phyloP scores from a whole-genome alignment of 2,113 vertebrate species.

The Rhinolophus sinicus region DNA sequence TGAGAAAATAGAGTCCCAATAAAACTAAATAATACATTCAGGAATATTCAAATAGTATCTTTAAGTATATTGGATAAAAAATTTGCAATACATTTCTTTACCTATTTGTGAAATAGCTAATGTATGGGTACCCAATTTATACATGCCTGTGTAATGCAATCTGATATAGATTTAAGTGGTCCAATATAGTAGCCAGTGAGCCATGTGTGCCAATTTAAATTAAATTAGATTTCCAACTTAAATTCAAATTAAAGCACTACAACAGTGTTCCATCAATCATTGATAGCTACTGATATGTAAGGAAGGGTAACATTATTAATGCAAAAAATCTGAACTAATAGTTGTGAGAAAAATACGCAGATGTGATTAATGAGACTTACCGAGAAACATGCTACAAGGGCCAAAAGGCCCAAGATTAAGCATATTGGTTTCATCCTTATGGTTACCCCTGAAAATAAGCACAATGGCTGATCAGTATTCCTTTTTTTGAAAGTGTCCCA shows the following conservation, averaged over 20 bases:
- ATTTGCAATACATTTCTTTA: neutral
- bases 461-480: neutral
- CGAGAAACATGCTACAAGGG: neutral
- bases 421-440: constrained; percentile 29
- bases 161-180: neutral
- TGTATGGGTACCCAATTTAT: neutral
- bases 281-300: neutral
- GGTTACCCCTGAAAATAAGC: constrained; percentile 1
- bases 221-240: constrained; percentile 7
- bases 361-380: constrained; percentile 24
- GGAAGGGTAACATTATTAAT: neutral
- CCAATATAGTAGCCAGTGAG: neutral
- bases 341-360: neutral
- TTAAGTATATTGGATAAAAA: neutral
- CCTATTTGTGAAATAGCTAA: neutral
- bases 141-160: neutral
- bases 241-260: neutral
- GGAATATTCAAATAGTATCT: neutral
- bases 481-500: neutral
- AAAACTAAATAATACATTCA: neutral
- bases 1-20: neutral
- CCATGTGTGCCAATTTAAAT: neutral
- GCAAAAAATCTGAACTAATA: neutral
- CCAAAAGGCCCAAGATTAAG: constrained; percentile 37
- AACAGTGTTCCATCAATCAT: neutral